Evolutionary conservation across 2,888 invertebrate genomes (phyloP).

Genomic region (Agelastica alni): DNA sequence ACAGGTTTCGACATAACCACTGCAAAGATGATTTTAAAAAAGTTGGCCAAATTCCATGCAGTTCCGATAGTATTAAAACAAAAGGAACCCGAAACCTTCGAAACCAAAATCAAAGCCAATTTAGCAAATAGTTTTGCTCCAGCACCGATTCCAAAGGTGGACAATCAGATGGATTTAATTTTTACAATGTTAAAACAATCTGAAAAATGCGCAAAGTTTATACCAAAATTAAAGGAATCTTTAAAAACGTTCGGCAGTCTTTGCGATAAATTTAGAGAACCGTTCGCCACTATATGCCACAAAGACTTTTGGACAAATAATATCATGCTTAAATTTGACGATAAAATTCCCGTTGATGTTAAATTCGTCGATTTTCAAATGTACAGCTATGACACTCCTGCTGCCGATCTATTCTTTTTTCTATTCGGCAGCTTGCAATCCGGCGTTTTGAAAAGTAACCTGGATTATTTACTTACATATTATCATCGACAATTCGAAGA

Average conservation of each 20-base stretch:
- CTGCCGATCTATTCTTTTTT: constrained; percentile 41
- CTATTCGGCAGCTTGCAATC: constrained; percentile 38
- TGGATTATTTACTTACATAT: constrained; percentile 13
- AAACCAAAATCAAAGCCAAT: constrained; percentile 46
- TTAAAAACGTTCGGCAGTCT: not conserved
- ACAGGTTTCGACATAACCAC: constrained; percentile 57
- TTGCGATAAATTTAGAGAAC: constrained; percentile 42
- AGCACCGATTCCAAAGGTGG: not conserved
- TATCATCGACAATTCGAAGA: constrained; percentile 17
- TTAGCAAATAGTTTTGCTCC: constrained; percentile 12
- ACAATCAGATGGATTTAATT: not conserved
- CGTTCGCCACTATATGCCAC: constrained; percentile 60
- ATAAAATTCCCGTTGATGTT: constrained; percentile 27
- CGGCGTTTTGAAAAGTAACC: constrained; percentile 11
- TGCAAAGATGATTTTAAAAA: constrained; percentile 52
- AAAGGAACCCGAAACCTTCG: constrained; percentile 51
- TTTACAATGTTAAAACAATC: constrained; percentile 3
- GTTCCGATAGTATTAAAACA: constrained; percentile 59
- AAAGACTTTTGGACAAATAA: constrained; percentile 66
- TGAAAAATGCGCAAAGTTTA: constrained; percentile 3
- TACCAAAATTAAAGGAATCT: constrained; percentile 12
- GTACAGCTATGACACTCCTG: constrained; percentile 36
- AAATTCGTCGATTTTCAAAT: constrained; percentile 44
- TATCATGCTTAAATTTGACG: constrained; percentile 57
- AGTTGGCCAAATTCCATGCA: constrained; percentile 61